phyloP scores from a whole-genome alignment of 2,888 invertebrate species.

The Acronicta leporina region DNA sequence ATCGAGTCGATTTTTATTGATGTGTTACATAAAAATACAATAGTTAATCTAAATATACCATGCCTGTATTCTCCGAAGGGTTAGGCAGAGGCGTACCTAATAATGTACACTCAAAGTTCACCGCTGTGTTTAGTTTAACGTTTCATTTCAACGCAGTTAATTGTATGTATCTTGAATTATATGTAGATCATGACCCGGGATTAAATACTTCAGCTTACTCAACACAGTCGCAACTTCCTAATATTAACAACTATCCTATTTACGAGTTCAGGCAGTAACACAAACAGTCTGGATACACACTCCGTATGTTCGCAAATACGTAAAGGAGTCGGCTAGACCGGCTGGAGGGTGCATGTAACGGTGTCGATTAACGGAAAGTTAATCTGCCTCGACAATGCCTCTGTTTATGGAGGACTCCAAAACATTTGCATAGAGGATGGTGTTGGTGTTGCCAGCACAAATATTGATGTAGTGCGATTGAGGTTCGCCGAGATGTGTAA shows the following conservation, averaged over 20 bases:
- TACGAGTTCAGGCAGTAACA: conserved; percentile 34
- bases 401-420: conserved; percentile 66
- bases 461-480: conserved; percentile 73
- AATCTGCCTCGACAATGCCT: conserved; percentile 66
- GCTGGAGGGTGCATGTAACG: conserved; percentile 46
- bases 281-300: conserved; percentile 51
- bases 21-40: too few relatives aligned
- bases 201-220: not conserved
- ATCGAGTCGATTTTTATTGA: too few relatives aligned
- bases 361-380: conserved; percentile 64
- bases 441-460: conserved; percentile 72
- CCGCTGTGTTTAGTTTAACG: too few relatives aligned
- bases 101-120: too few relatives aligned
- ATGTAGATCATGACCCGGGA: not conserved
- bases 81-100: too few relatives aligned
- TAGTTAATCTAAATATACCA: too few relatives aligned
- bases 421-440: conserved; percentile 74
- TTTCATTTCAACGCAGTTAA: too few relatives aligned
- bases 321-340: conserved; percentile 31
- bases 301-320: conserved; percentile 46
- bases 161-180: not conserved
- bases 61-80: too few relatives aligned
- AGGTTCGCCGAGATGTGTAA: conserved; percentile 58
- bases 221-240: not conserved
- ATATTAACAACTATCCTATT: conserved; percentile 26